Evolutionary conservation across 1,140 invertebrate species (phyloP).

Genomic region (Agrypnia vestita): DNA sequence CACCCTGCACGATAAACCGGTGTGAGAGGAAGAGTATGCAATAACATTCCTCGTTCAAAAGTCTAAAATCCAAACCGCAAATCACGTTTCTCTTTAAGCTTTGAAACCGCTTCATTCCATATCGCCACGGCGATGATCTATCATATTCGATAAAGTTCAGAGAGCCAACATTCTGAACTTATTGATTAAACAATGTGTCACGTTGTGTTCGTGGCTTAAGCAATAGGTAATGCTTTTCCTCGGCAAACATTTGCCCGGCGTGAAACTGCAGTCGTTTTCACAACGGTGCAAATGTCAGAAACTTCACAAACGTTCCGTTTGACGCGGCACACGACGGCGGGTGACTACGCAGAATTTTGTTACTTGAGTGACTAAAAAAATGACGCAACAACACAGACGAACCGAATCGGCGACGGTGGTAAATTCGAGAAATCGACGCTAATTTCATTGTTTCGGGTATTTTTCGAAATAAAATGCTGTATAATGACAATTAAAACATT

Average conservation of each 20-base stretch:
- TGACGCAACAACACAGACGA: background rate
- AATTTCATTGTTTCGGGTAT: background rate
- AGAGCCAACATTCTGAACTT: slow-evolving; percentile 16
- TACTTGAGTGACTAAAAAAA: background rate
- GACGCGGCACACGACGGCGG: slow-evolving; percentile 3
- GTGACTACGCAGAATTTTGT: slow-evolving; percentile 13
- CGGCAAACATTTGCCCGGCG: slow-evolving; percentile 27
- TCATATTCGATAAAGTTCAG: slow-evolving; percentile 18
- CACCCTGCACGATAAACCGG: too few species aligned
- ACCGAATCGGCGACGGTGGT: background rate
- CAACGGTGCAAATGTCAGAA: slow-evolving; percentile 38
- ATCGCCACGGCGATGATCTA: slow-evolving; percentile 16
- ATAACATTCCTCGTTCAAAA: slow-evolving; percentile 1
- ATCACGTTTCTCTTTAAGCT: background rate
- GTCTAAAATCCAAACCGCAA: slow-evolving; percentile 31
- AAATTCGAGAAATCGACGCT: background rate
- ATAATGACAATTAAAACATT: too few species aligned
- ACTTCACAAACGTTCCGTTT: slow-evolving; percentile 1
- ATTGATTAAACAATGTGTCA: slow-evolving; percentile 37
- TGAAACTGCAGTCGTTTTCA: slow-evolving; percentile 34
- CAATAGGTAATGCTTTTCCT: slow-evolving; percentile 25
- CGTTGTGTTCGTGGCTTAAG: slow-evolving; percentile 20
- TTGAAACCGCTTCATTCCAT: background rate
- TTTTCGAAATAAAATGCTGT: background rate
- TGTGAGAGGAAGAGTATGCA: background rate